Evolutionary conservation across 2,888 invertebrate species (phyloP).

Genomic region (Phengaris arion): DNA sequence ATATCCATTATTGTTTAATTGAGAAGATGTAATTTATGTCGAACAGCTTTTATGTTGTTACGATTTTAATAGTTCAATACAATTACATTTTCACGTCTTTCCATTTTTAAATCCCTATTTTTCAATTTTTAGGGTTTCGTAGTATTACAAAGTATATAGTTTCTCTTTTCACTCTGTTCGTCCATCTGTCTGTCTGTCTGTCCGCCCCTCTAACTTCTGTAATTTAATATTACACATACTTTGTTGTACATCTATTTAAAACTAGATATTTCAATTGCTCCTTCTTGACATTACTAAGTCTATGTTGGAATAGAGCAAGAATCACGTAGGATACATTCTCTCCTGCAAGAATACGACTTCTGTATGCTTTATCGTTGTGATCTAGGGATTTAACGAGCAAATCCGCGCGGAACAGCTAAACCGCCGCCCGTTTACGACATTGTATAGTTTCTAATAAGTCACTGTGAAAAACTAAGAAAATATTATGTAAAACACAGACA

Average conservation of each 20-base stretch:
- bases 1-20: no score
- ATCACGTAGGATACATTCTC: conserved; percentile 67
- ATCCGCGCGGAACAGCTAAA: conserved; percentile 48
- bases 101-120: no score
- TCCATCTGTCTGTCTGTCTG: no score
- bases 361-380: conserved; percentile 60
- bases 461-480: neutral
- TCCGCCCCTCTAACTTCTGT: no score
- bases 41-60: neutral
- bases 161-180: no score
- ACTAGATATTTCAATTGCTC: no score
- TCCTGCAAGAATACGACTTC: conserved; percentile 51
- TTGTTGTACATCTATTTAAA: no score
- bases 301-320: conserved; percentile 45
- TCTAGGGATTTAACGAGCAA: conserved; percentile 65
- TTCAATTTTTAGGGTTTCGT: no score
- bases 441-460: conserved; percentile 14
- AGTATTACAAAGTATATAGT: no score
- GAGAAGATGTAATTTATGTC: neutral
- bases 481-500: neutral
- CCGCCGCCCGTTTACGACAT: conserved; percentile 31
- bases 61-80: neutral
- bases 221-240: no score
- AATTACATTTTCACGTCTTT: no score
- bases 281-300: conserved; percentile 32